Conservation (phyloP, 1,140 invertebrate genomes). For the Lerema accius region DNA sequence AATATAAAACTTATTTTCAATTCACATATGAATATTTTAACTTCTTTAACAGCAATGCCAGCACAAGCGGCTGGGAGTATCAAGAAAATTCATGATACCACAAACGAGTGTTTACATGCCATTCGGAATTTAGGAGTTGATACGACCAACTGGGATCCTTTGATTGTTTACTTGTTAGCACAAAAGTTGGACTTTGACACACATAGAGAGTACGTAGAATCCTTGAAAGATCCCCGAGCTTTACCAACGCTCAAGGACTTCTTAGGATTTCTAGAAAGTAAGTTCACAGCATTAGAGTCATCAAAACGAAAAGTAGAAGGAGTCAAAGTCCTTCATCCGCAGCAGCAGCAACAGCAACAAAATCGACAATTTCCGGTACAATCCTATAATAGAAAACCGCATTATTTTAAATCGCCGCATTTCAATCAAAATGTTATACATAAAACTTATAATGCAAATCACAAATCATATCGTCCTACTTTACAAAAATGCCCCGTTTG, state of each 20-base stretch:
- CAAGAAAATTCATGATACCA: conserved; percentile 29
- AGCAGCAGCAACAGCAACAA: background rate
- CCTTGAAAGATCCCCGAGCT: background rate
- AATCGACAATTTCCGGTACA: background rate
- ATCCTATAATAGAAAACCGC: background rate
- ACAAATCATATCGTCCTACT: background rate
- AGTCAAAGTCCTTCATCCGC: background rate
- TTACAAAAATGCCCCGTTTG: background rate
- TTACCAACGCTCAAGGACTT: background rate
- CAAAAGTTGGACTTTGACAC: conserved; percentile 19
- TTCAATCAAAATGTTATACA: background rate
- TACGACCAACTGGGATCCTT: conserved; percentile 21
- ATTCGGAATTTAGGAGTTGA: conserved; percentile 34
- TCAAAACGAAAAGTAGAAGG: background rate
- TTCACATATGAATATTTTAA: conserved; percentile 11
- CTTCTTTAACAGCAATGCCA: background rate
- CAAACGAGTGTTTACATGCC: conserved; percentile 26
- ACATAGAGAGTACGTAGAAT: conserved; percentile 18
- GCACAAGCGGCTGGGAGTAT: background rate
- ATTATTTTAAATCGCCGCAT: background rate
- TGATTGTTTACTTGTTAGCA: conserved; percentile 9
- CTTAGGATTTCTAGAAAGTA: background rate
- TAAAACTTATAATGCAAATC: conserved; percentile 6
- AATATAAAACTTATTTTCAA: conserved; percentile 23
- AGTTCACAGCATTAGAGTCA: background rate